Evolutionary conservation across 2,113 vertebrate genomes (phyloP).

Genomic region (Baryphthengus martii): DNA sequence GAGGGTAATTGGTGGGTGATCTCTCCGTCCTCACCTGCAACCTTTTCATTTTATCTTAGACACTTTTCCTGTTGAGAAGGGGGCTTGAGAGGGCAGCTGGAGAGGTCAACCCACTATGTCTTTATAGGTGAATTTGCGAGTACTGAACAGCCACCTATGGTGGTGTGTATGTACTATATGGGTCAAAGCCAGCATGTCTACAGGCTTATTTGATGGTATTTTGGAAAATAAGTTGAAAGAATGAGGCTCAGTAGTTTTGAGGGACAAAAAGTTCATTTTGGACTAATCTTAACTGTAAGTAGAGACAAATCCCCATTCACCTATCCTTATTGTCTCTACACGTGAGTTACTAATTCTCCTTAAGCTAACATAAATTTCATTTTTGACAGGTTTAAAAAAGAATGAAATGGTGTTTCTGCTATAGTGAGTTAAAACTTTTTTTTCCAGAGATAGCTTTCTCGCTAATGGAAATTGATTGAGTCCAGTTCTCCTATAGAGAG

Average conservation of each 20-base stretch:
- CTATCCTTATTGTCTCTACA: neutral
- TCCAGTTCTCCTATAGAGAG: neutral
- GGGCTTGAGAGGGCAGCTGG: neutral
- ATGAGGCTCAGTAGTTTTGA: neutral
- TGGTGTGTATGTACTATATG: neutral
- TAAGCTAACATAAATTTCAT: neutral
- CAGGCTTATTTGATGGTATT: neutral
- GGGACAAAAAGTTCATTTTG: neutral
- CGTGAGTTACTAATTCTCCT: neutral
- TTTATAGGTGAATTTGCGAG: neutral
- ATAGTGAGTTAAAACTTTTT: neutral
- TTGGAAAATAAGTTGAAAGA: neutral
- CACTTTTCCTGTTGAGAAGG: neutral
- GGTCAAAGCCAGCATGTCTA: neutral
- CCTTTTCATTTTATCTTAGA: neutral
- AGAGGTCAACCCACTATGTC: neutral
- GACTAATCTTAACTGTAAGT: neutral
- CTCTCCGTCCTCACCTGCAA: neutral
- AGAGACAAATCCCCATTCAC: neutral
- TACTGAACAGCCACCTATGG: neutral
- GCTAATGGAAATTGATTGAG: slow-evolving; percentile 7
- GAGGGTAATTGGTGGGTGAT: neutral
- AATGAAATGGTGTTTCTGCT: neutral
- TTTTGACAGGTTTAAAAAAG: neutral
- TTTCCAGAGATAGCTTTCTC: neutral